phyloP scores from a whole-genome alignment of 1,140 invertebrate species.

The Pentalonia nigronervosa region DNA sequence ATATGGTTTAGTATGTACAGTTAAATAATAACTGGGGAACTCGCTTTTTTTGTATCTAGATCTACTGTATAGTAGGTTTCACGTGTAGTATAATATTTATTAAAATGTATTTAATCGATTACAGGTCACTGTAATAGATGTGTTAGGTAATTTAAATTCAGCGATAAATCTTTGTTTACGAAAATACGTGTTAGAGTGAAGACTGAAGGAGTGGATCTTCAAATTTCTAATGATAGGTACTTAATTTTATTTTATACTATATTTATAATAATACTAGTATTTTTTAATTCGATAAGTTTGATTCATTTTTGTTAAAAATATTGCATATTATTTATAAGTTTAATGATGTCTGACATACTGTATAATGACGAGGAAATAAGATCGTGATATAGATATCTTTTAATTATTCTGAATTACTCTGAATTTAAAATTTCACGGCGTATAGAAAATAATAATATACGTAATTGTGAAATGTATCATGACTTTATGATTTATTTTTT shows the following conservation, averaged over 20 bases:
- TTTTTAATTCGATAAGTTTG: neutral
- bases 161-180: neutral
- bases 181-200: neutral
- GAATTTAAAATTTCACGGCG: neutral
- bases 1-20: too few species aligned
- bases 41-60: neutral
- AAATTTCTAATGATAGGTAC: neutral
- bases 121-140: neutral
- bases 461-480: neutral
- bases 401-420: neutral
- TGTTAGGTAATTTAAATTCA: neutral
- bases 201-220: too few species aligned
- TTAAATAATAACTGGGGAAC: neutral
- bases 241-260: neutral
- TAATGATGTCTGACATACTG: neutral
- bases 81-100: neutral
- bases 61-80: neutral
- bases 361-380: neutral
- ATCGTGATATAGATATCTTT: neutral
- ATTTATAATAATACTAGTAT: neutral
- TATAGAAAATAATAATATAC: neutral
- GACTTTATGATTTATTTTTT: neutral
- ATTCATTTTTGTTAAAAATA: neutral
- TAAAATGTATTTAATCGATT: neutral
- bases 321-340: neutral